Evolutionary conservation across 2,797 vertebrate species (phyloP).

Genomic region (Trichosurus vulpecula): DNA sequence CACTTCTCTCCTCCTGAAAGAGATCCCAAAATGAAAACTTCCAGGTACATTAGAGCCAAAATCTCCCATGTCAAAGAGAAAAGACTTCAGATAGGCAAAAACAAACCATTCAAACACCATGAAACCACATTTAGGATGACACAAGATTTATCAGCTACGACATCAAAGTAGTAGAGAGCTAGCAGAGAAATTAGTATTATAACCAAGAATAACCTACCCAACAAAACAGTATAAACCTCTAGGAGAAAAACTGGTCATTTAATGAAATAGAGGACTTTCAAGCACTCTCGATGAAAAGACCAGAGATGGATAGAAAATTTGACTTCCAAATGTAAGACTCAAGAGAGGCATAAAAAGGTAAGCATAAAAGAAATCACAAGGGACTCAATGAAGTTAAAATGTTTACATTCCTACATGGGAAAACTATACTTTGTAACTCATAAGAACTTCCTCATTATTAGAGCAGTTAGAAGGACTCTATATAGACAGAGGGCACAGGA

Average conservation of each 20-base stretch:
- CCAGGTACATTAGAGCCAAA: neutral
- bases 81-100: too few species aligned
- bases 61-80: neutral
- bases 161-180: neutral
- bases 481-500: neutral
- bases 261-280: too few species aligned
- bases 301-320: too few species aligned
- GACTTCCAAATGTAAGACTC: neutral
- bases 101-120: too few species aligned
- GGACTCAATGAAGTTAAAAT: neutral
- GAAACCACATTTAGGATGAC: too few species aligned
- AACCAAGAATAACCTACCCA: too few species aligned
- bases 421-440: neutral
- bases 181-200: neutral
- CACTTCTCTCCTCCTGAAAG: neutral
- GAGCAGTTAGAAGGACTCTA: neutral
- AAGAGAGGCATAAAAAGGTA: neutral
- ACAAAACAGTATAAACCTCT: too few species aligned
- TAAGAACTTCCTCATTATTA: neutral
- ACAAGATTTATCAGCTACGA: too few species aligned
- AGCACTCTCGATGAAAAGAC: too few species aligned
- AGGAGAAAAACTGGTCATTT: too few species aligned
- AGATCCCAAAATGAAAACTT: neutral
- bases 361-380: neutral
- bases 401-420: neutral